A percentile compares a stretch with the other conserved stretches of the same genome.
Evolutionary conservation across 1,140 invertebrate genomes (phyloP).

Genomic region (Dreissena polymorpha): DNA sequence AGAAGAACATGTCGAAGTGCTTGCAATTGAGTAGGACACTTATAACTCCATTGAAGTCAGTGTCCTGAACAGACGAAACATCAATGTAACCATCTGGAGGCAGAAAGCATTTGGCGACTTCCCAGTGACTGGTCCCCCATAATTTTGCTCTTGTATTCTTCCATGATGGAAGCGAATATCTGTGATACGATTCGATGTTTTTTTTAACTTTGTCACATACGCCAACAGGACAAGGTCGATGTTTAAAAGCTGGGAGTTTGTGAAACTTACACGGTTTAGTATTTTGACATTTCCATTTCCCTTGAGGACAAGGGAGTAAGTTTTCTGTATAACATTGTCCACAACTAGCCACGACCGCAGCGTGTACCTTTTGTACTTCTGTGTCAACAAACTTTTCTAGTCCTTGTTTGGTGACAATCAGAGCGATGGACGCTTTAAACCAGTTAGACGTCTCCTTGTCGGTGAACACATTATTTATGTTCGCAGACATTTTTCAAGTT

Average conservation of each 20-base stretch:
- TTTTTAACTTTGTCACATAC: conserved; percentile 5
- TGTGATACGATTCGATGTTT: background rate
- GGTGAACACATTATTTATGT: too few relatives aligned
- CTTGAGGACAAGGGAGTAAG: background rate
- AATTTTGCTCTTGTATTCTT: background rate
- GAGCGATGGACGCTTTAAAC: conserved; percentile 2
- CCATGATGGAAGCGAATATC: background rate
- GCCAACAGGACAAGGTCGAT: background rate
- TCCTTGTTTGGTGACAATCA: conserved; percentile 8
- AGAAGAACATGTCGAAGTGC: background rate
- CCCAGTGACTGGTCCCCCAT: background rate
- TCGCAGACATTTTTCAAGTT: too few relatives aligned
- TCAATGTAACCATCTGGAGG: background rate
- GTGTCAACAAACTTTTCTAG: background rate
- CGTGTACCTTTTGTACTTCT: conserved; percentile 1
- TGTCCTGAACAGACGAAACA: background rate
- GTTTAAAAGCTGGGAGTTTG: background rate
- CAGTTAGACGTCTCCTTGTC: background rate
- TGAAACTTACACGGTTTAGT: background rate
- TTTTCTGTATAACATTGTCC: background rate
- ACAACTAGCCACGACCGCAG: background rate
- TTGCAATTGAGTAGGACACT: background rate
- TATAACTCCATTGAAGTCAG: conserved; percentile 5
- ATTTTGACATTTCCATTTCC: background rate
- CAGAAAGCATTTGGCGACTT: conserved; percentile 7